These are phyloP conservation scores for Propithecus perrieri DNA, from an alignment of 2,797 vertebrate genomes.

Conservation along the genomic window DNA sequence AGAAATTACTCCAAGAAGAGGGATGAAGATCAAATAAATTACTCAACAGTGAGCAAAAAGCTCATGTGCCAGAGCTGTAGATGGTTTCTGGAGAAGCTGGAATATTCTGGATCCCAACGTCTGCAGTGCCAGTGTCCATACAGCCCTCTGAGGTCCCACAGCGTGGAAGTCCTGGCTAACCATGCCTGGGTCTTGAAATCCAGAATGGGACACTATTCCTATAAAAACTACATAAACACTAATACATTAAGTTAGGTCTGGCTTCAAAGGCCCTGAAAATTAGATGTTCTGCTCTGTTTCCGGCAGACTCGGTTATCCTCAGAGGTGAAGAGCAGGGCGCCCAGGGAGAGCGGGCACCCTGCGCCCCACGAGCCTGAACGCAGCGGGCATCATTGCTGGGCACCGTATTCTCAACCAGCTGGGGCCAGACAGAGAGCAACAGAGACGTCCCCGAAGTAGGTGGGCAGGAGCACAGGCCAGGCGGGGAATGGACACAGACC, in stretches of 20 bases:
- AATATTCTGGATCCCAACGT: no score
- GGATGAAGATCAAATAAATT: neutral
- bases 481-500: rapidly evolving
- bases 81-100: neutral
- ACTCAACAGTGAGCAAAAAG: neutral
- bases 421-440: neutral
- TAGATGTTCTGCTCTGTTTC: neutral
- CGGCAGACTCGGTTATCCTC: neutral
- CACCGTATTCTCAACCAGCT: neutral
- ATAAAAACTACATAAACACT: no score
- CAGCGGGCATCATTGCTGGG: neutral
- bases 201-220: no score
- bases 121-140: neutral
- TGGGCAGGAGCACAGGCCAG: no score
- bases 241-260: no score
- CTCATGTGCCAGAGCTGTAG: neutral
- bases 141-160: neutral
- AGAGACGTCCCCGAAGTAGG: neutral
- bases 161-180: rapidly evolving
- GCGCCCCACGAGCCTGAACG: rapidly evolving
- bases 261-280: neutral
- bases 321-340: neutral
- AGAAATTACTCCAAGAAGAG: neutral
- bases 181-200: neutral
- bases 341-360: neutral